These are phyloP conservation scores for Ornithoptera priamus DNA, from an alignment of 2,888 invertebrate genomes.

Conservation along the genomic window DNA sequence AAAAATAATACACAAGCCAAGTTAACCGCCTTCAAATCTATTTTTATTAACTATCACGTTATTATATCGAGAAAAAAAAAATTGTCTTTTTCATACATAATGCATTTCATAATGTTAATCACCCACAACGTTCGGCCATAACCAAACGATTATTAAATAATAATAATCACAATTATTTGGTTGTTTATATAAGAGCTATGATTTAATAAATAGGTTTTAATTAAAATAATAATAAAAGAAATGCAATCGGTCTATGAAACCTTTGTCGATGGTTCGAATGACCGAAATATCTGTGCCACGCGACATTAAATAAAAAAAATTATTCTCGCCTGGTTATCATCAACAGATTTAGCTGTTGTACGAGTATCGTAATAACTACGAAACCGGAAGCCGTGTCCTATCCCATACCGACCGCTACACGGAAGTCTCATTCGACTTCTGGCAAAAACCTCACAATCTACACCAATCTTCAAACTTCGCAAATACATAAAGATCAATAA, in stretches of 20 bases:
- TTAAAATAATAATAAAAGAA: conserved; percentile 23
- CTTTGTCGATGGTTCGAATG: conserved; percentile 28
- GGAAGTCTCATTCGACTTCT: no score
- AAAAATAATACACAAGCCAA: conserved; percentile 50
- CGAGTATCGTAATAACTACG: no score
- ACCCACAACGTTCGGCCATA: conserved; percentile 34
- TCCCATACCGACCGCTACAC: no score
- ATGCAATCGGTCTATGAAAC: conserved; percentile 29
- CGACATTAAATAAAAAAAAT: conserved; percentile 27
- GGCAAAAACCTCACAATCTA: no score
- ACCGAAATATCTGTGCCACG: conserved; percentile 30
- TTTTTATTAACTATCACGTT: conserved; percentile 28
- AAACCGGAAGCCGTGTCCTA: no score
- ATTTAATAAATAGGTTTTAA: conserved; percentile 32
- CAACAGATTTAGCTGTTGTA: background rate
- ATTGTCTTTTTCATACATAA: conserved; percentile 44
- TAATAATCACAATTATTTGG: conserved; percentile 49
- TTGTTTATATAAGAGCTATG: conserved; percentile 40
- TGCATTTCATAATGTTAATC: conserved; percentile 32
- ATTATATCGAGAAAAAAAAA: conserved; percentile 37
- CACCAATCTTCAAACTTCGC: no score
- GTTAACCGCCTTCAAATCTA: conserved; percentile 36
- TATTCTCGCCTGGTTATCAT: conserved; percentile 6
- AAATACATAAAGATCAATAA: conserved; percentile 10
- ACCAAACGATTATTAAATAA: conserved; percentile 23